Evolutionary conservation across 1,140 invertebrate genomes (phyloP), one percentile per base, ranked within the genome.

Genomic region (Anagrus nilaparvatae): DNA sequence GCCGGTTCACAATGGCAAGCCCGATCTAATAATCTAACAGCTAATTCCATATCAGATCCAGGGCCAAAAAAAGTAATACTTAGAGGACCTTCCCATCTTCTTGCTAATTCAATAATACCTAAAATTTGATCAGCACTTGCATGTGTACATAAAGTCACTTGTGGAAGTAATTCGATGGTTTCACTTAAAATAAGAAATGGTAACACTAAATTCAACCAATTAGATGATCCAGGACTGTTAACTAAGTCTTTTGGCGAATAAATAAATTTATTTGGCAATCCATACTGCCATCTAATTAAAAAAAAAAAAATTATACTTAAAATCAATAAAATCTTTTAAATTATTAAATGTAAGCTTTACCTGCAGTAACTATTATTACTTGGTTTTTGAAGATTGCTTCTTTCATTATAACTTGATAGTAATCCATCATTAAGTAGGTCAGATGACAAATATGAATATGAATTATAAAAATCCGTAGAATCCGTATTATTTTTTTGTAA

Each of bases 1-100:
- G 70, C 70, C 7, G 73, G 64, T 51, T 77, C 71, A 52, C 78
- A 84, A 32, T 62, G 68, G 48, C 79, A 81, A 20, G 81, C 61
- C 9, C 76, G 71, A 21, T 73, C 65, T 31, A 84, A 68, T 19
- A 79, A 63, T 46, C 72, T 67, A 46, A 82, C 65, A 5, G 77
- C 70, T 18, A 77, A 53, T 25, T 72, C 70, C 34, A 79, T 69
- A 55, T 86, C 82, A 41, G 71, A 69, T 38, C 76, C 72, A 2
- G 82, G 81, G 13, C 79, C 76, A 59, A 81, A 87, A 3, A 82
- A 71, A 8, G 83, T 72, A 2, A 87, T 62, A 50, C 81, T 84
- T 5, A 87, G 68, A 0, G 79, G 79, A 3, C 82, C 84, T 47
- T 84, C 76, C 84, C 83, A 70, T 57, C 72, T 63, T 51, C 60